phyloP scores from a whole-genome alignment of 1,140 invertebrate species.

The Cydia amplana region DNA sequence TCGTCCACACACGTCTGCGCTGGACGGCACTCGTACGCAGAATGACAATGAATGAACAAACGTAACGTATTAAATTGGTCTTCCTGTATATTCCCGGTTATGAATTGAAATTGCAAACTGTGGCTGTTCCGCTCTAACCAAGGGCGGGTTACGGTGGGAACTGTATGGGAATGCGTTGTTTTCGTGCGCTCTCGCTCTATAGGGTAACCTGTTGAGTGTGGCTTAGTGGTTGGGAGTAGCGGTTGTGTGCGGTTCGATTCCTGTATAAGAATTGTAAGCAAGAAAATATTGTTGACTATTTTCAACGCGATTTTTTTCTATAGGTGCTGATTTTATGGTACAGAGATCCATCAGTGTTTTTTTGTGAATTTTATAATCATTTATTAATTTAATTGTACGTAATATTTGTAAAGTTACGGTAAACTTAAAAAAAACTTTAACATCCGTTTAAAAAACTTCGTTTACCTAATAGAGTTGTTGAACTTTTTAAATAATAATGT shows the following conservation, averaged over 20 bases:
- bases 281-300: no score
- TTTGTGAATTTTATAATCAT: no score
- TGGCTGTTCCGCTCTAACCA: constrained; percentile 50
- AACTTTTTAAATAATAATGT: no score
- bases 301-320: neutral
- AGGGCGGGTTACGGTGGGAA: constrained; percentile 60
- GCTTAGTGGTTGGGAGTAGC: constrained; percentile 44
- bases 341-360: no score
- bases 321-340: no score
- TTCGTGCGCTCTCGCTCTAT: constrained; percentile 70
- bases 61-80: constrained; percentile 54
- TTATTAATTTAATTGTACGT: no score
- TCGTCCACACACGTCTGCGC: constrained; percentile 43
- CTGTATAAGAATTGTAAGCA: neutral
- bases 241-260: constrained; percentile 56
- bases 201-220: constrained; percentile 68
- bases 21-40: constrained; percentile 42
- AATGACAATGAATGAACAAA: constrained; percentile 48
- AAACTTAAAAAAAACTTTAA: no score
- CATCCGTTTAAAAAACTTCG: no score
- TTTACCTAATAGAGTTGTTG: no score
- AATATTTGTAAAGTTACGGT: no score
- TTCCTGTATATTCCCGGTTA: constrained; percentile 61
- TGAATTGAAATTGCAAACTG: constrained; percentile 45
- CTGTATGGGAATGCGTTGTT: constrained; percentile 79